These are phyloP conservation scores for Rhinichthys osculus DNA, from an alignment of 2,797 vertebrate genomes.

Conservation along the genomic window DNA sequence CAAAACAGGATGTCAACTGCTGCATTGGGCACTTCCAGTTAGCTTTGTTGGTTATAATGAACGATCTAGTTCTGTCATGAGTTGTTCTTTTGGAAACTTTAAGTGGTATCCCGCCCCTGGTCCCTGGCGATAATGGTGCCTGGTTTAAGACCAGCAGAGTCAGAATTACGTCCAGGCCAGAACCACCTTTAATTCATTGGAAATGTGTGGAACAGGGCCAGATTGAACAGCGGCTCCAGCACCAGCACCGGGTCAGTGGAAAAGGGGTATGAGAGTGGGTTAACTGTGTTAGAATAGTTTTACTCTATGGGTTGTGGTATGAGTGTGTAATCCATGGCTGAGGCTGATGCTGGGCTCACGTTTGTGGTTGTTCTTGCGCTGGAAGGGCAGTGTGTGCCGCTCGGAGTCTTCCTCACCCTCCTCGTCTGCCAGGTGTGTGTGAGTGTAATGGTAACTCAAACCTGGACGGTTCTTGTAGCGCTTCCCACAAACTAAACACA, in stretches of 20 bases:
- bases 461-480: conserved; percentile 95
- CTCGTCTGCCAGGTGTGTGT: conserved; percentile 94
- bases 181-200: conserved; percentile 18
- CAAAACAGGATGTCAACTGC: conserved; percentile 17
- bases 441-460: conserved; percentile 96
- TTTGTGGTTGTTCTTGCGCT: conserved; percentile 96
- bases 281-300: conserved; percentile 42
- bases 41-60: conserved; percentile 29
- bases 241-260: conserved; percentile 41
- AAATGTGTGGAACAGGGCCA: conserved; percentile 4
- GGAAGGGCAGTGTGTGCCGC: conserved; percentile 90
- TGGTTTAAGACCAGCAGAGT: conserved; percentile 33
- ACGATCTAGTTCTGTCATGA: conserved; percentile 11
- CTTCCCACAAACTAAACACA: conserved; percentile 81
- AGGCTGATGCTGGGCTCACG: conserved; percentile 76
- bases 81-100: conserved; percentile 35
- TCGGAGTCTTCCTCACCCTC: conserved; percentile 92
- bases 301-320: conserved; percentile 47
- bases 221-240: conserved; percentile 31
- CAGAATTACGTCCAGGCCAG: conserved; percentile 9
- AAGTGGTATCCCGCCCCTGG: conserved; percentile 6
- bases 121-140: conserved; percentile 13
- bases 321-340: conserved; percentile 44
- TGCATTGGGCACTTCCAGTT: conserved; percentile 21
- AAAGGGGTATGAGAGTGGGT: conserved; percentile 41